Base-by-base conservation (phyloP, 2,113 vertebrate genomes). In the Microtus oregoni region DNA sequence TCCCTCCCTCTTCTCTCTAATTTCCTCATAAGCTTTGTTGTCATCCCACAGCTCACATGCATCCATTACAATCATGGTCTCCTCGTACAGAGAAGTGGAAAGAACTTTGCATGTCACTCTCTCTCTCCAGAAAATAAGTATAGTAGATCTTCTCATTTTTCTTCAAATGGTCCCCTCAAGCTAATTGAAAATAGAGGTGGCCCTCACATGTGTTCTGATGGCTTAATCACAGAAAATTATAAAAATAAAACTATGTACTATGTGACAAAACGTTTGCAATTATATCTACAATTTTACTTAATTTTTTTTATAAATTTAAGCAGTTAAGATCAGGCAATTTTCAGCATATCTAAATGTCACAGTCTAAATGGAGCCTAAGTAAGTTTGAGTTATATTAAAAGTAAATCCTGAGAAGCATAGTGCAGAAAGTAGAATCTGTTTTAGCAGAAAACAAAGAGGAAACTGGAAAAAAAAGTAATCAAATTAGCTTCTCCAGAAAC, bases 301-400 rank as follows among this genome's bases (percentile, higher is more conserved):
- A 24, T 67, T 58, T 79, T 50, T 79, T 68, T 91, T 26, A 78
- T 63, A 77, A 94, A 24, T 19, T 77, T 87, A 63, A 65, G 38
- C 4, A 85, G 41, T 41, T 87, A 24, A 91, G 75, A 63, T 77
- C 68, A 65, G 70, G 19, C 24, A 26, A 61, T 77, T 93, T 94
- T 32, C 8, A 86, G 11, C 15, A 61, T 68, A 86, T 63, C n/a
- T 72, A 81, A 89, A 91, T 67, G 75, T 20, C 50, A 81, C n/a
- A 58, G 10, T 89, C 90, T 85, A 91, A 93, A 77, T 70, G 68
- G 35, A 73, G 44, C 20, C 92, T 77, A 82, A 94, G 50, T 72
- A 65, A 41, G 38, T 90, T 96, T 82, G 67, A 83, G 72, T 73
- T 68, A 83, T 78, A 30, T 87, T 67, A 65, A 44, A 75, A 89